phyloP scores from a whole-genome alignment of 2,888 invertebrate species.

The Harmothoe impar region DNA sequence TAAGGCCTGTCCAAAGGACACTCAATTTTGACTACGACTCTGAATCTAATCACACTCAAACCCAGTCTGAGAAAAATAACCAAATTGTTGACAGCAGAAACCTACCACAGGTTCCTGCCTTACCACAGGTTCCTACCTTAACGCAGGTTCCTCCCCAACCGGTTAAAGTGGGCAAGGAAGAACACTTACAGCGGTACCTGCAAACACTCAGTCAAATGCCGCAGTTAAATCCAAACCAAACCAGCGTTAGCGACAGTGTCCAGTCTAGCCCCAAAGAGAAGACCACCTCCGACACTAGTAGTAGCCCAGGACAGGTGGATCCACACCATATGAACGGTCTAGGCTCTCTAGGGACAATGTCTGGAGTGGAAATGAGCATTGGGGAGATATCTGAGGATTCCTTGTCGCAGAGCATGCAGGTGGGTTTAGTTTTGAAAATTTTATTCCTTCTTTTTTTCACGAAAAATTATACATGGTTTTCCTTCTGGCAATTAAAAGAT shows the following conservation, averaged over 20 bases:
- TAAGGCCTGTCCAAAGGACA: slow-evolving; percentile 65
- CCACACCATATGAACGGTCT: neutral
- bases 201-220: slow-evolving; percentile 74
- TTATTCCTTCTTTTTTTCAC: too few species aligned
- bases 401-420: slow-evolving; percentile 10
- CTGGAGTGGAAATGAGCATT: neutral
- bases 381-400: neutral
- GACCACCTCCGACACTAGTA: neutral
- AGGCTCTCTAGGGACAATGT: neutral
- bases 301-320: slow-evolving; percentile 16
- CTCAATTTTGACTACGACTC: slow-evolving; percentile 38
- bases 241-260: neutral
- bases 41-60: neutral
- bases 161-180: slow-evolving; percentile 76
- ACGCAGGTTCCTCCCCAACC: neutral
- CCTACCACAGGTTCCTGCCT: too few species aligned
- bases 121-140: too few species aligned
- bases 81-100: neutral
- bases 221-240: neutral
- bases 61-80: neutral
- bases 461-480: too few species aligned
- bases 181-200: slow-evolving; percentile 80
- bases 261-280: neutral
- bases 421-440: too few species aligned
- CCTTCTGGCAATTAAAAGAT: too few species aligned